phyloP scores from a whole-genome alignment of 2,797 vertebrate genomes.

The Chelidonichthys spinosus region DNA sequence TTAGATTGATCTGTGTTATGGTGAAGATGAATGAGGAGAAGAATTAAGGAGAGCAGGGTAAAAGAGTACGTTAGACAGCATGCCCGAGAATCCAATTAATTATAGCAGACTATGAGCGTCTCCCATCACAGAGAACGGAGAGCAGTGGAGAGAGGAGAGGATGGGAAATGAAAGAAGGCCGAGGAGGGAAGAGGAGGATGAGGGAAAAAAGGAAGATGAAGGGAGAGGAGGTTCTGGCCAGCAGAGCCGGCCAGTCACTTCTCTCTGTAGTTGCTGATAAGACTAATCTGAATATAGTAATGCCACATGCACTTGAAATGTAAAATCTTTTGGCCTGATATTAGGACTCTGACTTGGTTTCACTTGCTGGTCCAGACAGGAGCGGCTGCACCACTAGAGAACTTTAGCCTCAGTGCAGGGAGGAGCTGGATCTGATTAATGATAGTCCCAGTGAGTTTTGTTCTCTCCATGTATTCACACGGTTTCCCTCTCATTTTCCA shows the following conservation, averaged over 20 bases:
- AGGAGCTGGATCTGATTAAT: background rate
- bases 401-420: constrained; percentile 9
- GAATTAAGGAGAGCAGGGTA: constrained; percentile 21
- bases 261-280: constrained; percentile 52
- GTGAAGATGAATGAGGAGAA: constrained; percentile 14
- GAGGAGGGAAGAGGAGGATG: background rate
- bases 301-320: constrained; percentile 32
- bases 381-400: constrained; percentile 20
- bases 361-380: constrained; percentile 18
- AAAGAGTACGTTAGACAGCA: constrained; percentile 42
- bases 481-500: constrained; percentile 5
- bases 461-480: background rate
- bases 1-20: constrained; percentile 20
- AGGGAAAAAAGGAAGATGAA: constrained; percentile 10
- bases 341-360: constrained; percentile 30
- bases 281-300: constrained; percentile 49
- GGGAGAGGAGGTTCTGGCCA: constrained; percentile 23
- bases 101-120: constrained; percentile 36
- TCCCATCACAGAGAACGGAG: constrained; percentile 48
- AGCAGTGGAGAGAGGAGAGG: constrained; percentile 32
- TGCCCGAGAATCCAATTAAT: constrained; percentile 63
- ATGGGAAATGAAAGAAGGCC: constrained; percentile 20
- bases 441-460: background rate
- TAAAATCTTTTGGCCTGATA: background rate
- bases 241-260: constrained; percentile 29